These are phyloP conservation scores for Rhinophrynus dorsalis DNA, from an alignment of 2,797 vertebrate genomes.

Conservation along the genomic window DNA sequence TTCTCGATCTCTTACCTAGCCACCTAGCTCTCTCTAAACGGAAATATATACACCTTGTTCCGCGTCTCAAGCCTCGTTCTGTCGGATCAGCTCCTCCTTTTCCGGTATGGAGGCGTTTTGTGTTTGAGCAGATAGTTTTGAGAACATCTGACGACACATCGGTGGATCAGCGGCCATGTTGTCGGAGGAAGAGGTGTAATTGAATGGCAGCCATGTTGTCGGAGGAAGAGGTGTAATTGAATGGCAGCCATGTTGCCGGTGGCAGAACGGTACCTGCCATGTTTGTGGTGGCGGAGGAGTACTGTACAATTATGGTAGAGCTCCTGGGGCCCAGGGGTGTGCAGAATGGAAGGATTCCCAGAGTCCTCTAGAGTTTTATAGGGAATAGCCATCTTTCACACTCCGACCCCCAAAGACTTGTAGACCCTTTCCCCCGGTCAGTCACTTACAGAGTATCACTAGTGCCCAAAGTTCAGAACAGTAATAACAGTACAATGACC, in stretches of 20 bases:
- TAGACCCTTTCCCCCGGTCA: no score
- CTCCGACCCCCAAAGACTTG: no score
- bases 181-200: not conserved
- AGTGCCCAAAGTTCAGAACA: no score
- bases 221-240: not conserved
- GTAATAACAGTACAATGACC: no score
- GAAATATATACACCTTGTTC: not conserved
- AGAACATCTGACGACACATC: not conserved
- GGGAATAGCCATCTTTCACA: no score
- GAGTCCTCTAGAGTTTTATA: no score
- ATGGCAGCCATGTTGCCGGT: not conserved
- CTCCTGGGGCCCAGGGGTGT: no score
- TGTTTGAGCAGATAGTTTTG: not conserved
- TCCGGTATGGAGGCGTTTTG: not conserved
- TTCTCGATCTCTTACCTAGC: not conserved
- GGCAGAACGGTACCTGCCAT: not conserved
- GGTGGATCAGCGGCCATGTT: not conserved
- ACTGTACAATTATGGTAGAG: no score
- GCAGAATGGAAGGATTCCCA: no score
- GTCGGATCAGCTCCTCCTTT: not conserved
- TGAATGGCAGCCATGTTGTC: conserved; percentile 8
- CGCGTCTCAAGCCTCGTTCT: conserved; percentile 15
- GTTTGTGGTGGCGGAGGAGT: no score
- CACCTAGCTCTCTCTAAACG: not conserved
- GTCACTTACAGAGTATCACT: no score